Conservation (phyloP, 1,140 invertebrate species). For the Asobara japonica region DNA sequence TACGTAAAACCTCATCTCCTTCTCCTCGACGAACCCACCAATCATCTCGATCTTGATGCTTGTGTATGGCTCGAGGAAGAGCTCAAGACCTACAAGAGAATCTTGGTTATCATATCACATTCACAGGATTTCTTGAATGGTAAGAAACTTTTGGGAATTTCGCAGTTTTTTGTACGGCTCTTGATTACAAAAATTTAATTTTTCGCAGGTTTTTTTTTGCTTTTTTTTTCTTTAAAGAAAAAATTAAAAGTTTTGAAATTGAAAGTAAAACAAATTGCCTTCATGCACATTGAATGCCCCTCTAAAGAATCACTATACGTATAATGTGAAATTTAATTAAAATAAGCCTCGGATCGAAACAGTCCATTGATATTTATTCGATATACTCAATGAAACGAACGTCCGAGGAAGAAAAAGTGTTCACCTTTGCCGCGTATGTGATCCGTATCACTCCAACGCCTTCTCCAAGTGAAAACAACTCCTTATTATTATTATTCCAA, state of each 20-base stretch:
- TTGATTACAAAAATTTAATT: too few species aligned
- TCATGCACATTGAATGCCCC: too few species aligned
- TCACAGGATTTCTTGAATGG: constrained; percentile 99
- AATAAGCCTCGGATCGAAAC: too few species aligned
- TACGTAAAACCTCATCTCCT: constrained; percentile 94
- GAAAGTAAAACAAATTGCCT: too few species aligned
- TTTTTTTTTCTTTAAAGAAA: too few species aligned
- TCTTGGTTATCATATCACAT: constrained; percentile 98
- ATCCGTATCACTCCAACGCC: background rate
- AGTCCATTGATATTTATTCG: background rate
- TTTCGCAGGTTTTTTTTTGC: too few species aligned
- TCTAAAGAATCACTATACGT: too few species aligned
- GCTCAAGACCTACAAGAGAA: constrained; percentile 94
- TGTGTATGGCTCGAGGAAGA: constrained; percentile 99
- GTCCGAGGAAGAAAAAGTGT: constrained; percentile 9
- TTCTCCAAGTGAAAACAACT: constrained; percentile 19
- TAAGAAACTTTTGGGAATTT: too few species aligned
- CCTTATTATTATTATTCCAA: too few species aligned
- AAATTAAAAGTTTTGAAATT: too few species aligned
- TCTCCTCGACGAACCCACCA: constrained; percentile 96
- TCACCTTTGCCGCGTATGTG: constrained; percentile 20
- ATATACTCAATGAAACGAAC: background rate
- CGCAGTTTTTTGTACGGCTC: too few species aligned
- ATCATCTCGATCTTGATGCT: constrained; percentile 98
- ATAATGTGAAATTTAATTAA: too few species aligned